Conservation (phyloP, 1,140 invertebrate species). For the Macrocentrus cingulum region DNA sequence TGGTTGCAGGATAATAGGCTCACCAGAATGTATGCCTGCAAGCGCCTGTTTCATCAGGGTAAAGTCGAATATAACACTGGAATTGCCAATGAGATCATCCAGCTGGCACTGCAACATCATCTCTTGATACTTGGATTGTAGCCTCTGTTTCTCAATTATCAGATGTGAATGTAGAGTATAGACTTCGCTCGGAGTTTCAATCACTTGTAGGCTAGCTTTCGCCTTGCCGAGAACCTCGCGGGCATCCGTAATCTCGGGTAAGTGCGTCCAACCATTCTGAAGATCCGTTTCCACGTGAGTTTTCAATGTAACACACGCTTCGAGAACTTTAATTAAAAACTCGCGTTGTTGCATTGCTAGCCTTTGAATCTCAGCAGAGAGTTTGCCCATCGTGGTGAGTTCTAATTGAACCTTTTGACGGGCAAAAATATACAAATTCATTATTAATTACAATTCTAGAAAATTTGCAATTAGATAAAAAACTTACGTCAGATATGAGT, state of each 20-base stretch:
- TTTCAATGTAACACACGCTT: slow-evolving; percentile 72
- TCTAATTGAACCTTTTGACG: slow-evolving; percentile 59
- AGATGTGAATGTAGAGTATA: slow-evolving; percentile 62
- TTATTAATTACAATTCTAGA: background rate
- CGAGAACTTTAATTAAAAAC: slow-evolving; percentile 72
- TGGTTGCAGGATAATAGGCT: slow-evolving; percentile 49
- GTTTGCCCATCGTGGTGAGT: slow-evolving; percentile 59
- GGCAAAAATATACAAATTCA: no score
- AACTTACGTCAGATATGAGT: slow-evolving; percentile 65
- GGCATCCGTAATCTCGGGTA: slow-evolving; percentile 66
- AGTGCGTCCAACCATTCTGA: slow-evolving; percentile 66
- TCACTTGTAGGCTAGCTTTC: slow-evolving; percentile 61
- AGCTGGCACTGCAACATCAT: slow-evolving; percentile 72
- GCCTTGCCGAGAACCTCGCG: slow-evolving; percentile 66
- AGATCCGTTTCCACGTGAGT: slow-evolving; percentile 72
- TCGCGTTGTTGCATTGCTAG: slow-evolving; percentile 69
- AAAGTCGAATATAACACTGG: slow-evolving; percentile 68
- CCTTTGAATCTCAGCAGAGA: slow-evolving; percentile 65
- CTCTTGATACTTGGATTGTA: slow-evolving; percentile 70
- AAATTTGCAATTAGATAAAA: slow-evolving; percentile 18
- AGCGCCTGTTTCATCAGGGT: slow-evolving; percentile 67
- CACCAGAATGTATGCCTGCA: slow-evolving; percentile 63
- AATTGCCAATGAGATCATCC: slow-evolving; percentile 70
- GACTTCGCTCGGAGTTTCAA: slow-evolving; percentile 62
- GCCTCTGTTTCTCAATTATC: slow-evolving; percentile 64